A percentile compares a stretch with the other conserved stretches of the same genome.
Evolutionary conservation across 2,113 vertebrate genomes (phyloP).

Genomic region (Helogale parvula): DNA sequence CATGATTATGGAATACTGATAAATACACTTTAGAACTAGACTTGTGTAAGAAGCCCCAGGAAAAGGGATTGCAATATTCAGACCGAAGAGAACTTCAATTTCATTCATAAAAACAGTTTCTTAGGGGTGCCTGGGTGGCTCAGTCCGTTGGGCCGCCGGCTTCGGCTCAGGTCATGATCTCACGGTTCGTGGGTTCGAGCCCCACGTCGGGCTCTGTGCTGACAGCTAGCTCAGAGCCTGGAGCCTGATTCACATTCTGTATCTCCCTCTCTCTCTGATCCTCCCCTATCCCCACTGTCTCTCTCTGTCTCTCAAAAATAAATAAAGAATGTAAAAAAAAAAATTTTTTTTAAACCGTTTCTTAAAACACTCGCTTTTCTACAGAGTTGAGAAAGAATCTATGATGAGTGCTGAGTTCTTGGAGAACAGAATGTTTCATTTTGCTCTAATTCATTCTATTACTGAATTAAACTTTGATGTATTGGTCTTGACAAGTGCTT

Average conservation of each 20-base stretch:
- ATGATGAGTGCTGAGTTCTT: conserved; percentile 76
- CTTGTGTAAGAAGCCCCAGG: conserved; percentile 15
- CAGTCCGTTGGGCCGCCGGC: too few species aligned
- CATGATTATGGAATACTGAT: conserved; percentile 45
- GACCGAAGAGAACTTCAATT: conserved; percentile 51
- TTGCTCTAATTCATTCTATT: conserved; percentile 88
- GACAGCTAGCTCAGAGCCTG: too few species aligned
- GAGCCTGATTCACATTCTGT: too few species aligned
- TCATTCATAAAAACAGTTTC: conserved; percentile 73
- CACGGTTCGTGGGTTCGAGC: too few species aligned
- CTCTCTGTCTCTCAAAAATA: too few species aligned
- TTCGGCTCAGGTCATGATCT: too few species aligned
- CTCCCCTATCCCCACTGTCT: too few species aligned
- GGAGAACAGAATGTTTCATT: conserved; percentile 86
- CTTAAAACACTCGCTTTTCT: conserved; percentile 48
- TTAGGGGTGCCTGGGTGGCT: not conserved
- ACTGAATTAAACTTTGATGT: conserved; percentile 90
- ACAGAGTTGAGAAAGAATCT: conserved; percentile 69
- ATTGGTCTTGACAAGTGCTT: conserved; percentile 89
- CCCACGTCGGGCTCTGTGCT: too few species aligned
- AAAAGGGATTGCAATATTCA: conserved; percentile 47
- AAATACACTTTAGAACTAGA: conserved; percentile 18
- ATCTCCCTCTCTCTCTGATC: too few species aligned
- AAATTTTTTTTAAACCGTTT: not conserved
- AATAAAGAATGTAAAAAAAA: too few species aligned